Evolutionary conservation across 2,888 invertebrate genomes (phyloP).

Genomic region (Synergus itoensis): DNA sequence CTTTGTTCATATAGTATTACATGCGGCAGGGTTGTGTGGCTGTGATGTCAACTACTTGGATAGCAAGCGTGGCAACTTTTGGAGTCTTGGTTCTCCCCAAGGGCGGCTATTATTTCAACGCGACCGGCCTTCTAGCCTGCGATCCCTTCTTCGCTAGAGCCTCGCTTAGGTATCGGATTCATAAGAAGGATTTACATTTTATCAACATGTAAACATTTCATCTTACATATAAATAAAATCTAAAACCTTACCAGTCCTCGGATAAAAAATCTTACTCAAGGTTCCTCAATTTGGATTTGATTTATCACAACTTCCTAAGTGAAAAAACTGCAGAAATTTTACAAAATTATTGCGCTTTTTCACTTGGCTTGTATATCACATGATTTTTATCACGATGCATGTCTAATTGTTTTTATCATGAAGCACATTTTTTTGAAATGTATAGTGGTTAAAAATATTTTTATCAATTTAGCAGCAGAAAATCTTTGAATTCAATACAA

Average conservation of each 20-base stretch:
- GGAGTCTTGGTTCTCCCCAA: conserved; percentile 90
- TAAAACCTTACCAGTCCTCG: neutral
- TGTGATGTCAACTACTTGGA: conserved; percentile 91
- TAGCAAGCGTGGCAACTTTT: conserved; percentile 90
- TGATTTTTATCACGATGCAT: neutral
- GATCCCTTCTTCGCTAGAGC: conserved; percentile 92
- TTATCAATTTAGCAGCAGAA: no score
- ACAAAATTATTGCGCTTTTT: neutral
- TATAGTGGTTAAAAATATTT: no score
- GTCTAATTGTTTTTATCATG: no score
- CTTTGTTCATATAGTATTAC: conserved; percentile 73
- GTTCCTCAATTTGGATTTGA: neutral
- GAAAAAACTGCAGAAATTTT: neutral
- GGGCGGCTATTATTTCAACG: conserved; percentile 93
- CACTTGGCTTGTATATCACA: neutral
- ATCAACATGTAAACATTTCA: conserved; percentile 1
- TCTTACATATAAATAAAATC: conserved; percentile 12
- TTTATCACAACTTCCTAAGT: neutral
- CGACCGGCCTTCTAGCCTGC: conserved; percentile 91
- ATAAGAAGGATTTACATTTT: conserved; percentile 41
- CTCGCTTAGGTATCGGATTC: conserved; percentile 80
- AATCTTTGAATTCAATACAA: no score
- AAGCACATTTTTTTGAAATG: no score
- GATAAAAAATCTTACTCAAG: neutral
- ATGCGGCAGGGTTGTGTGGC: conserved; percentile 89